Evolutionary conservation across 2,888 invertebrate species (phyloP).

Genomic region (Eretmocerus hayati): DNA sequence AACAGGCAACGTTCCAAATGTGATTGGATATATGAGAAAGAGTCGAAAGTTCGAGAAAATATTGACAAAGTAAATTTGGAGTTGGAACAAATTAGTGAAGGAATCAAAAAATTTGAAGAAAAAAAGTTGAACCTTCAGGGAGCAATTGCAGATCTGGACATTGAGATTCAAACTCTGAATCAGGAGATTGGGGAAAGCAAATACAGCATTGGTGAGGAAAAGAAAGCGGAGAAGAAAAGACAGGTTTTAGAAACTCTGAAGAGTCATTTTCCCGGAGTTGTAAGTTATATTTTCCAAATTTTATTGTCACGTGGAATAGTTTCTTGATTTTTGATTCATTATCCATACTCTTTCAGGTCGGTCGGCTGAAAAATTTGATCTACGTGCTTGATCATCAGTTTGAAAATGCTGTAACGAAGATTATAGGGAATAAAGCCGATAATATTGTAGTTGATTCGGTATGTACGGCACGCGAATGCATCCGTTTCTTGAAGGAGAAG

Average conservation of each 20-base stretch:
- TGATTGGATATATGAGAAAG: too few relatives aligned
- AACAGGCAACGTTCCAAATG: too few relatives aligned
- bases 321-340: not conserved
- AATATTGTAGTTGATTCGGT: conserved; percentile 95
- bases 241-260: conserved; percentile 8
- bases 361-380: conserved; percentile 14
- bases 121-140: not conserved
- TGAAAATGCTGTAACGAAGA: conserved; percentile 90
- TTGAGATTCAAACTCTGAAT: conserved; percentile 2
- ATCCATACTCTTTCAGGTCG: conserved; percentile 2
- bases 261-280: conserved; percentile 69
- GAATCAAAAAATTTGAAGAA: not conserved
- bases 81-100: not conserved
- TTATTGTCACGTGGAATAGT: not conserved
- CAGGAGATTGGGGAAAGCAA: conserved; percentile 4
- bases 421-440: conserved; percentile 94
- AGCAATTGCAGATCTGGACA: not conserved
- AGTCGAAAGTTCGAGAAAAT: conserved; percentile 4
- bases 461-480: conserved; percentile 85
- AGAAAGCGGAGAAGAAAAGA: conserved; percentile 61
- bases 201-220: not conserved
- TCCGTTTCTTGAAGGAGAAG: conserved; percentile 86
- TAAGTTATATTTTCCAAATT: conserved; percentile 11
- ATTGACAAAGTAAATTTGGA: not conserved
- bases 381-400: conserved; percentile 56